A percentile compares a stretch with the other conserved stretches of the same genome.
Conservation (phyloP, 2,797 vertebrate species). For the Sitta carolinensis region DNA sequence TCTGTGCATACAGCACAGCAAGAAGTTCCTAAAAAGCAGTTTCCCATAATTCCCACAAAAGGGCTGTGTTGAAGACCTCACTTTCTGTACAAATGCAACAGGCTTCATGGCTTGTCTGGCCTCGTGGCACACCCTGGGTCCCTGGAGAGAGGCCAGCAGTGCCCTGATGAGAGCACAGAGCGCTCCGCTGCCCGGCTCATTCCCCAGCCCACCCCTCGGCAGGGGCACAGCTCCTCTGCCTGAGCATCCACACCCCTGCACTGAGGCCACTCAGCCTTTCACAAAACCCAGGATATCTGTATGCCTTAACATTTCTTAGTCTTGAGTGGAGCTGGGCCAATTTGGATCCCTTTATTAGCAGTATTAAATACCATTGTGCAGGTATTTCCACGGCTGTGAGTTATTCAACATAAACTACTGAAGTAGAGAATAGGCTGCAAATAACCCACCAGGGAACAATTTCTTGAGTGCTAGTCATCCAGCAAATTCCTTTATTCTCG, state of each 20-base stretch:
- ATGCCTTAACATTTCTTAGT: background rate
- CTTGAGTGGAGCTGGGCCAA: background rate
- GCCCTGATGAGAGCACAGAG: background rate
- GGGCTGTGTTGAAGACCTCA: background rate
- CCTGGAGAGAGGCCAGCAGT: background rate
- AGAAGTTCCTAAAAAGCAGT: background rate
- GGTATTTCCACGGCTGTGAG: conserved; percentile 40
- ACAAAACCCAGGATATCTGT: background rate
- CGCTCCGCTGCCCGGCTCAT: fast-evolving
- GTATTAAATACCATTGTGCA: conserved; percentile 21
- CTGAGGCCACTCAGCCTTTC: conserved; percentile 1
- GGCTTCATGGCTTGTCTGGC: background rate
- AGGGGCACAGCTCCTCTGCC: background rate
- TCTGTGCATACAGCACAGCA: fast-evolving
- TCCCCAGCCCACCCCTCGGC: fast-evolving
- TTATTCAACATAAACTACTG: conserved; percentile 45
- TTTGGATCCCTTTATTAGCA: conserved; percentile 8
- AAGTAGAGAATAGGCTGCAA: conserved; percentile 40
- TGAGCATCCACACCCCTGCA: background rate
- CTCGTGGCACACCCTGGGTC: fast-evolving
- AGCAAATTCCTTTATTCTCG: conserved; percentile 60
- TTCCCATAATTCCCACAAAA: background rate
- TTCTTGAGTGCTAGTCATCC: conserved; percentile 50
- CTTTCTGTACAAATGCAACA: background rate
- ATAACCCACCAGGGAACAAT: conserved; percentile 17